phyloP scores from a whole-genome alignment of 2,113 vertebrate species.

The Aegotheles bennettii region DNA sequence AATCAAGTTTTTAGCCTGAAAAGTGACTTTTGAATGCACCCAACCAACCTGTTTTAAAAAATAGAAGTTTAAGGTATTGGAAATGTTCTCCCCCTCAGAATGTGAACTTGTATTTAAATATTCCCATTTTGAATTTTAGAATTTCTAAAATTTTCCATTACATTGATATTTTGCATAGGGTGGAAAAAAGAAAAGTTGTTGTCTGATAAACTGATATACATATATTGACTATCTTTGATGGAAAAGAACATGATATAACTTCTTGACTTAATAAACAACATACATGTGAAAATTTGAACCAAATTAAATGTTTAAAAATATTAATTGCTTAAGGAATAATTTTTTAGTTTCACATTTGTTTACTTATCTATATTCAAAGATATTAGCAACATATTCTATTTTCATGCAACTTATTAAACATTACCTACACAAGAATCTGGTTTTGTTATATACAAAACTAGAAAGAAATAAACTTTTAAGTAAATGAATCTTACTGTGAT shows the following conservation, averaged over 20 bases:
- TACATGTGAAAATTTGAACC: neutral
- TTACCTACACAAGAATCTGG: neutral
- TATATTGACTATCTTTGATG: neutral
- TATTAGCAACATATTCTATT: neutral
- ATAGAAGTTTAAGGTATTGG: neutral
- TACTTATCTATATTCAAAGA: neutral
- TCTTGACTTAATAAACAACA: neutral
- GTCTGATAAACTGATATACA: neutral
- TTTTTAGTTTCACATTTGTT: neutral
- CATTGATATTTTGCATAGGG: neutral
- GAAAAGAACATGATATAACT: neutral
- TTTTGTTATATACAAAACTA: neutral
- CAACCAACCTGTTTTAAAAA: neutral
- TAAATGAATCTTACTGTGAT: constrained; percentile 33
- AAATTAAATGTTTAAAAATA: neutral
- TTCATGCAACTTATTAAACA: neutral
- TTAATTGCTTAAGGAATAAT: neutral
- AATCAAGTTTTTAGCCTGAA: neutral
- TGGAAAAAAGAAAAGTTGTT: neutral
- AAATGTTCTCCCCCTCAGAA: neutral
- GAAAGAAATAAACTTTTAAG: constrained; percentile 40
- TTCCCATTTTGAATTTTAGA: neutral
- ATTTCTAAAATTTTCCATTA: neutral
- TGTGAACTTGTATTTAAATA: neutral
- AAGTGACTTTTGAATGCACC: neutral